Conservation (phyloP, 2,797 vertebrate species). For the Menidia menidia region DNA sequence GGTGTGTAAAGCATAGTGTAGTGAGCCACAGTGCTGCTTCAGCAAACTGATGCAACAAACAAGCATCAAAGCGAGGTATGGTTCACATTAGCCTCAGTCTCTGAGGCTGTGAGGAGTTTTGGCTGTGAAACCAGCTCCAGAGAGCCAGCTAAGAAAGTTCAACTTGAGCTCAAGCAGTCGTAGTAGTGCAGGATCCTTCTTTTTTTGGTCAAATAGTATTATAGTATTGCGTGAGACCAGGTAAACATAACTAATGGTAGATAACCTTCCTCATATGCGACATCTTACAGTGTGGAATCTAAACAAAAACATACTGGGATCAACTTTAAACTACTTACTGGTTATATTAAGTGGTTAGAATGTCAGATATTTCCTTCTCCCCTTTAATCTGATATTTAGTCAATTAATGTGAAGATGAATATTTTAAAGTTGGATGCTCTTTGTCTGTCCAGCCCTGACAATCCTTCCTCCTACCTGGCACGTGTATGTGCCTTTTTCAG, state of each 20-base stretch:
- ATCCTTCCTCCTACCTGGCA: no score
- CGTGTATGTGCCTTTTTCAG: no score
- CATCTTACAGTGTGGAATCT: no score
- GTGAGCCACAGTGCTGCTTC: constrained; percentile 19
- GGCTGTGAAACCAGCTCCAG: constrained; percentile 12
- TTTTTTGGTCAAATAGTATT: background rate
- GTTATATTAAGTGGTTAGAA: background rate
- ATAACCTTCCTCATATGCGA: no score
- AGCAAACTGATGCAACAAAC: constrained; percentile 33
- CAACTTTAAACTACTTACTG: background rate
- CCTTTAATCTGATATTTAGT: background rate
- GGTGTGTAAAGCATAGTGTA: background rate
- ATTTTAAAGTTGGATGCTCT: background rate
- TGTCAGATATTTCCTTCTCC: background rate
- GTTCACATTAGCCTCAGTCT: constrained; percentile 29
- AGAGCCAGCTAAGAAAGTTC: background rate
- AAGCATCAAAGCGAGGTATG: constrained; percentile 23
- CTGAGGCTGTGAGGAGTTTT: constrained; percentile 12
- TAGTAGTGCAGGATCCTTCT: background rate
- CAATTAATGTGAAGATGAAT: background rate
- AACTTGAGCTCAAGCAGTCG: background rate
- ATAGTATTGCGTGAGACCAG: background rate
- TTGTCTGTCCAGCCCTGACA: background rate
- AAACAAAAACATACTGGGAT: background rate
- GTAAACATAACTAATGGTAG: background rate